A percentile compares a stretch with the other conserved stretches of the same genome.
phyloP scores from a whole-genome alignment of 92 coral and sea anemone species.

The Meandrina meandrites region DNA sequence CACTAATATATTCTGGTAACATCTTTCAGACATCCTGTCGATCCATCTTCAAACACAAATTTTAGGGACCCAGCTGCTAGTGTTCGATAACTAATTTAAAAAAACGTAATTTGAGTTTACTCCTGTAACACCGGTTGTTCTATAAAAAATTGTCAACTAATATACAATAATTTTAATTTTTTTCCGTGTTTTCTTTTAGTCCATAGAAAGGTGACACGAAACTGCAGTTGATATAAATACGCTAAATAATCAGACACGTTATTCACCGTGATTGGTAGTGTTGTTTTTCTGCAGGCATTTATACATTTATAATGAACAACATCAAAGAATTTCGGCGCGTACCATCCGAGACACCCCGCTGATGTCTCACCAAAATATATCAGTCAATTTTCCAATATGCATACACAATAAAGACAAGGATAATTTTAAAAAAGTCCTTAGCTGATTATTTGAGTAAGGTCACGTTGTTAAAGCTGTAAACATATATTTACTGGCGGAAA shows the following conservation, averaged over 20 bases:
- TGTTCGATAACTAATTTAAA: not conserved
- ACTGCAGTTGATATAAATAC: not conserved
- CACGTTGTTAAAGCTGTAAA: not conserved
- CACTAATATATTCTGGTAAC: not conserved
- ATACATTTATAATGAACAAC: not conserved
- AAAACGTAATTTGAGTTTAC: not conserved
- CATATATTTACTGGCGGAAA: not conserved
- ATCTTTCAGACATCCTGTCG: not conserved
- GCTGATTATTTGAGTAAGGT: not conserved
- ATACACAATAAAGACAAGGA: not conserved
- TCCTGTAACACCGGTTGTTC: not conserved
- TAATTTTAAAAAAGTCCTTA: not conserved
- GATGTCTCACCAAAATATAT: not conserved
- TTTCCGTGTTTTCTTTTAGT: not conserved
- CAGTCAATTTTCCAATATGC: not conserved
- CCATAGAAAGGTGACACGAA: not conserved
- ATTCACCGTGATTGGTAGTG: not conserved
- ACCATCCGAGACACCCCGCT: not conserved
- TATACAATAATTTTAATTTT: no score
- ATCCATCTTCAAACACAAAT: not conserved
- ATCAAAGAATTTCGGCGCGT: slow-evolving; percentile 6
- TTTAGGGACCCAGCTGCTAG: not conserved
- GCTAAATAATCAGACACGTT: not conserved
- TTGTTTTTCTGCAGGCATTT: not conserved
- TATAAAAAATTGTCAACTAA: not conserved